Evolutionary conservation across 2,797 vertebrate species (phyloP), one percentile per base, ranked within the genome.

Genomic region (Gila robusta): DNA sequence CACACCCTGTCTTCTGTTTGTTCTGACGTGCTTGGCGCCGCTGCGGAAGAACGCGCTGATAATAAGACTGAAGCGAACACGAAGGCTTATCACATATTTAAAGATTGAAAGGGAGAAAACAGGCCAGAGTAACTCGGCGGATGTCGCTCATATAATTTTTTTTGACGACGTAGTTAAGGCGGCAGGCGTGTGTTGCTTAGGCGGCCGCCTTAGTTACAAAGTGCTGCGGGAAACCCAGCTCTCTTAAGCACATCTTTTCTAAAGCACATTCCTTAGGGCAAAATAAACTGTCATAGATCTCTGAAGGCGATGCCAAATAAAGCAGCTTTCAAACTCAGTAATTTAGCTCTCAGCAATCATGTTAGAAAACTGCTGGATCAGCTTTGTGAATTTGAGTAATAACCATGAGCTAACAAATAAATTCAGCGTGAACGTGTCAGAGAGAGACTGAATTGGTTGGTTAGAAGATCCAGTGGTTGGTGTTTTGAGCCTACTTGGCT

Each of bases 401-500:
- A 79, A 26, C 23, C 23, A n/a, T 59, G 35, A 79, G 54, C 35
- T 79, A 26, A 62, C 54, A 62, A 41, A 78, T 78, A 77, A 56
- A 59, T 56, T 37, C 49, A 39, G 28, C 0, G 2, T 26, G 35
- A 26, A 62, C 17, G 76, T 41, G 14, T 62, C 35, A 62, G 4
- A 59, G 21, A 59, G 23, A 39, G 0, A 14, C 54, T 62, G 14
- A 79, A 26, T 26, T 41, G 54, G 76, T 77, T 56, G 49, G 6
- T 77, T 56, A 35, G 49, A 56, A 37, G 19, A 76, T 70, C 39
- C 70, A 26, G 5, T 59, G 74, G 52, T 32, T 79, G 26, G 39
- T 78, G 54, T 78, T 62, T 78, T 59, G 54, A 62, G 11, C 28
- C 28, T 35, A 14, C 21, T 79, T 62, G 1, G 4, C 54, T 79